Base-by-base conservation (phyloP, 35 echinoderm and acorn worm species). In the Amphiura filiformis region DNA sequence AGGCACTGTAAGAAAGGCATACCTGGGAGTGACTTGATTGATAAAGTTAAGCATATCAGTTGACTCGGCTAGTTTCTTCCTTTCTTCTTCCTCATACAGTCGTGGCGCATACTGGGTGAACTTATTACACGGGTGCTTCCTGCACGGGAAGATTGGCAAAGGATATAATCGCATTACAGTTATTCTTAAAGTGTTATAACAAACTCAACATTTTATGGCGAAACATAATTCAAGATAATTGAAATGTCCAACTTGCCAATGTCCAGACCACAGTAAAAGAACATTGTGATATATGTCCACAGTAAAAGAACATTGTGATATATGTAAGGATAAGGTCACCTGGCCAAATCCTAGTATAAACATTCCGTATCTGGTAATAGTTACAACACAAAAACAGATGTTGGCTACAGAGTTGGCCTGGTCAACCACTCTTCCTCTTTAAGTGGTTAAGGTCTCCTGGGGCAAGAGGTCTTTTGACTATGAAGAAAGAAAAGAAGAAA, bases 51-150 rank as follows among this genome's bases (percentile, higher is more conserved):
- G 36, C 35, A 97, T 31, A 31, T 87, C 81, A 64, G 91, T 82
- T 22, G 92, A 91, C 26, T 86, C 80, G 11, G 82, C 28, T 57
- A 94, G 40, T 37, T 91, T 89, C 13, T 88, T 87, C 40, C 86
- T 84, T 77, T 97, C 95, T 32, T 97, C 89, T 37, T 89, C 89
- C 65, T 79, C 78, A 39, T 94, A 93, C 52, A 83, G 82, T 28
- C 95, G 39, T 23, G 95, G 89, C 0, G 79, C 77, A 89, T 97
- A 97, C 83, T 97, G 95, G 23, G 89, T 91, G 44, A 33, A 49
- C 26, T 93, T 91, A 65, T 97, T 94, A 23, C 95, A 91, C 23
- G 95, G 95, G 80, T 97, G 95, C 84, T 94, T 94, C 95, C 95
- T 97, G 70, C 11, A 78, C 57, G 38, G 13, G 36, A 82, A 65